Base-by-base conservation (phyloP, 1,140 invertebrate genomes). In the Trachymyrmex cornetzi region DNA sequence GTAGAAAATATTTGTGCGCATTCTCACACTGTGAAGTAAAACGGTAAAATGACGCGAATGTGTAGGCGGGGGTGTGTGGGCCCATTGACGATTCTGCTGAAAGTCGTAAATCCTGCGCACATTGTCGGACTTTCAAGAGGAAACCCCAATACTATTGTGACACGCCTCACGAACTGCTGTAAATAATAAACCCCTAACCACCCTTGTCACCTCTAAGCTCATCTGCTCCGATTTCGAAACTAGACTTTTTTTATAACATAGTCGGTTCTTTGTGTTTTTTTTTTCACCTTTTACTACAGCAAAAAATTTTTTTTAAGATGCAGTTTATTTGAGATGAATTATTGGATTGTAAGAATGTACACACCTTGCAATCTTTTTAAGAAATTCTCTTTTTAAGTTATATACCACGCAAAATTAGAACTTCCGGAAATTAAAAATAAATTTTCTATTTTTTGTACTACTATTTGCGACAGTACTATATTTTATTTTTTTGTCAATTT, bases 61-160 rank as follows among this genome's bases (percentile, higher is more conserved):
- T 63, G 84, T 86, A 85, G 88, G 90, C 85, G 90, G 89, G 87
- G 91, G 87, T 92, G 88, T 69, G 61, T 24, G 27, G 63, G 86
- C 69, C 88, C 93, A 95, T 95, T 95, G 95, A 95, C 93, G 93
- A 92, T 94, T 95, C 93, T 94, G 94, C 94, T 95, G 95, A 95
- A 95, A 95, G 94, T 90, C 94, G 93, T 95, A 95, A 95, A 95
- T 95, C 94, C 92, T 80, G 88, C 81, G 87, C 86, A 90, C 91
- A 95, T 95, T 95, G 94, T 95, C 87, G 74, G 89, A 93, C 93
- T 94, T 94, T 95, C 94, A 95, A 94, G 95, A 95, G 94, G 93
- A 95, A 94, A 95, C 93, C 95, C 94, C 94, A 95, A 94, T 91
- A 93, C 93, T 91, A 92, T 95, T 95, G 94, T 94, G 94, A 94